Conservation (phyloP, 2,113 vertebrate genomes). For the Mesocricetus auratus region DNA sequence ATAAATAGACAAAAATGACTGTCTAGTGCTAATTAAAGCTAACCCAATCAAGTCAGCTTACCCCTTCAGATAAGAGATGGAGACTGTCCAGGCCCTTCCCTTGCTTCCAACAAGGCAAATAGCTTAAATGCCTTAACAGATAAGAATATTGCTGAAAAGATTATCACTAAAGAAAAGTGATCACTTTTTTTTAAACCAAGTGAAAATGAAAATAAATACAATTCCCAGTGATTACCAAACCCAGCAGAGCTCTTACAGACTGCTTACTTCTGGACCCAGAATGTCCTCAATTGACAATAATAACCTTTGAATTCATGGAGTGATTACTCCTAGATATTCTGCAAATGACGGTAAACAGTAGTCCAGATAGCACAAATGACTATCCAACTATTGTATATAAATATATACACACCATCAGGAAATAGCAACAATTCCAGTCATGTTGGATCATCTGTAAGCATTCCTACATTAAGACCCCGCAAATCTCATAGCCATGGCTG, state of each 20-base stretch:
- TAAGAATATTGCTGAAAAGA: not conserved
- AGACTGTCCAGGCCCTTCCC: not conserved
- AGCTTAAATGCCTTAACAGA: not conserved
- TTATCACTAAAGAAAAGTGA: not conserved
- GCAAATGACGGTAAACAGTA: not conserved
- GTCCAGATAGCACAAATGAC: not conserved
- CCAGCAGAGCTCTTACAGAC: not conserved
- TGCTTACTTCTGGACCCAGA: not conserved
- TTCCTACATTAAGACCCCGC: not conserved
- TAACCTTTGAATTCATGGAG: not conserved
- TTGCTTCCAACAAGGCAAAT: not conserved
- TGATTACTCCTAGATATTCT: not conserved
- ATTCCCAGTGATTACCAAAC: not conserved
- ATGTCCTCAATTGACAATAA: not conserved
- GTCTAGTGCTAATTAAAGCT: slow-evolving; percentile 89
- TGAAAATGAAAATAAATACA: not conserved
- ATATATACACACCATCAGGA: not conserved
- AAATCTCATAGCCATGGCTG: not conserved
- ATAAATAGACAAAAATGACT: slow-evolving; percentile 94
- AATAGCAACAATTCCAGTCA: not conserved
- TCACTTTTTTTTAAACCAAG: not conserved
- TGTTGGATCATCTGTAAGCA: too few relatives aligned
- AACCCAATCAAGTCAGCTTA: slow-evolving; percentile 92
- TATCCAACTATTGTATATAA: not conserved
- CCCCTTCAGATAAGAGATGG: slow-evolving; percentile 79